Evolutionary conservation across 2,888 invertebrate species (phyloP), one percentile per base, ranked within the genome.

Genomic region (Tryphoninae sp.): DNA sequence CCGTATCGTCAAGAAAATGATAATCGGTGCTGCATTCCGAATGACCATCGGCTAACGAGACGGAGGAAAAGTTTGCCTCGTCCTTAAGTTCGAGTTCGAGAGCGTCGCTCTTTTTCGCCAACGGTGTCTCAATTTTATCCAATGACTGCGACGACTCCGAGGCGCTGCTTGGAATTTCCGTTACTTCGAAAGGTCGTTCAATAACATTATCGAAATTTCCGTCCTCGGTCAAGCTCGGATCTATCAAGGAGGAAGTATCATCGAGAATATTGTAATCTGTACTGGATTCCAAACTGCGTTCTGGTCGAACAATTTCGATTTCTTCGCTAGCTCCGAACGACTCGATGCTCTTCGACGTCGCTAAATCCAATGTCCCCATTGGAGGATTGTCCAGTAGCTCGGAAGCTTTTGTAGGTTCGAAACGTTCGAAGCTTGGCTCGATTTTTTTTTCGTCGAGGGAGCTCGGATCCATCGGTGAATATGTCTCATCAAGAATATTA

Each of bases 231-330:
- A 73, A 75, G 8, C 45, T 71, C 3, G 80, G 82, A 73, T 89
- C 88, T 51, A 85, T 73, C 19, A 87, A 19, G 49, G 88, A 85
- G 13, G 86, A 59, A n/a, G 87, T 86, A 55, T 91, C 90, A 42
- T 87, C 88, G 55, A 91, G 83, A 55, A 91, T 89, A 84, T 91
- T 90, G 62, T 91, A 92, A 83, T 88, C 89, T 4, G 90, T 87
- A 76, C 89, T 91, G 3, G 89, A 89, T 73, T 89, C 87, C 19
- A 89, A 87, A 2, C 77, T 71, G 33, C 45, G 13, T 16, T 77
- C 42, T 4, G 19, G 53, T 2, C 51, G 68, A 40, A 69, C n/a
- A 23, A 77, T 77, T 68, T 68, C 68, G 9, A 51, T 64, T 22
- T 1, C 26, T 67, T 45, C 11, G 45, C 13, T 45, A 2, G 9